These are phyloP conservation scores for Mormyrus hasselquistii DNA, from an alignment of 2,797 vertebrate genomes.

Conservation along the genomic window DNA sequence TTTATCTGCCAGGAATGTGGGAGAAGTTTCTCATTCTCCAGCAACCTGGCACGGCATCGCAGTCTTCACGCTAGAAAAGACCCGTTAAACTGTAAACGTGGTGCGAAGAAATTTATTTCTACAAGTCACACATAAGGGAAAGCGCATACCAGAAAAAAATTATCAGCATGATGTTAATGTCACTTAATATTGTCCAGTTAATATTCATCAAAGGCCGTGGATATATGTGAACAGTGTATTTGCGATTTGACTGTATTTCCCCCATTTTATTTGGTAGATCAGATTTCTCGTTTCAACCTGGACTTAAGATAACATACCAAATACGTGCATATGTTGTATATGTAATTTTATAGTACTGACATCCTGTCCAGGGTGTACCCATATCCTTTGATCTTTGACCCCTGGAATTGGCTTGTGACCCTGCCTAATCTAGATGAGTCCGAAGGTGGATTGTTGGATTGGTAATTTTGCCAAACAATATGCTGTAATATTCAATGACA, in stretches of 20 bases:
- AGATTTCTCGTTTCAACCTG: background rate
- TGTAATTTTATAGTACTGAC: background rate
- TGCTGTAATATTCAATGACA: background rate
- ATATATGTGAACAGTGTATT: background rate
- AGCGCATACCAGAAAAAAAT: background rate
- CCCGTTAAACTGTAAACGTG: background rate
- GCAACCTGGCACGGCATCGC: conserved; percentile 7
- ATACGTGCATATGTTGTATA: background rate
- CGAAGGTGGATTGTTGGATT: background rate
- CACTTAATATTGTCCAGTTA: background rate
- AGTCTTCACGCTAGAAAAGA: background rate
- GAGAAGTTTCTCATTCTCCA: background rate
- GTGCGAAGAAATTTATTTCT: background rate
- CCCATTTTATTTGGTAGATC: background rate
- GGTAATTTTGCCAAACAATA: background rate
- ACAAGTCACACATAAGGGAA: background rate
- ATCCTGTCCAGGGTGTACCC: background rate
- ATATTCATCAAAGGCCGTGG: background rate
- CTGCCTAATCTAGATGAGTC: background rate
- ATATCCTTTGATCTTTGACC: background rate
- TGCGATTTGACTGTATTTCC: background rate
- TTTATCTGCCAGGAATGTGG: conserved; percentile 52
- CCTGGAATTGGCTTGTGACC: background rate
- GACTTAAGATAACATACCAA: background rate
- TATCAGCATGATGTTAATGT: background rate